A percentile compares a stretch with the other conserved stretches of the same genome.
Conservation (phyloP, 2,888 invertebrate genomes). For the Eugnorisma glareosa region DNA sequence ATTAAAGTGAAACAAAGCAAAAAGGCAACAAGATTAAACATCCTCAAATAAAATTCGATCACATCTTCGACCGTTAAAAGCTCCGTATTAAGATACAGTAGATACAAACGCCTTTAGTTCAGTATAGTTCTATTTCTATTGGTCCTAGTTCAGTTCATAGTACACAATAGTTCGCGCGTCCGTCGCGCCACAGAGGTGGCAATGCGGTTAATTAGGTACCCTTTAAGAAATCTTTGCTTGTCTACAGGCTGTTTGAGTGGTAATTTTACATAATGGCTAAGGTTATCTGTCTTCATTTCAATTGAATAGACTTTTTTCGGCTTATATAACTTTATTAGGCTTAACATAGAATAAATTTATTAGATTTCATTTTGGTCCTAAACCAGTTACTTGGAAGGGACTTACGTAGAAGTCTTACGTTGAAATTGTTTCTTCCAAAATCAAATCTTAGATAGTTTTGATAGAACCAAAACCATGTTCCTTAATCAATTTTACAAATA, state of each 20-base stretch:
- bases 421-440: background rate
- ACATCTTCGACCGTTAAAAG: slow-evolving; percentile 42
- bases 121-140: slow-evolving; percentile 29
- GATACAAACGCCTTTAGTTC: slow-evolving; percentile 46
- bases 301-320: background rate
- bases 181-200: slow-evolving; percentile 81
- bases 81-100: slow-evolving; percentile 42
- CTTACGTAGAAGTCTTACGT: too few relatives aligned
- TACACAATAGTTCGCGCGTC: slow-evolving; percentile 81
- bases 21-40: background rate
- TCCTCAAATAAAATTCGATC: slow-evolving; percentile 6
- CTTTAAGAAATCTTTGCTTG: slow-evolving; percentile 70
- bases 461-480: background rate
- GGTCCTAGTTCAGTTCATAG: slow-evolving; percentile 34
- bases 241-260: slow-evolving; percentile 73
- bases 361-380: too few relatives aligned
- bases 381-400: too few relatives aligned
- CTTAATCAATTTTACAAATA: background rate
- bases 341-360: too few relatives aligned
- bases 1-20: background rate
- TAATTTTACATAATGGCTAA: background rate
- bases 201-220: slow-evolving; percentile 86
- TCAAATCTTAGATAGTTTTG: background rate
- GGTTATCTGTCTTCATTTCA: background rate
- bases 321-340: too few relatives aligned